Conservation (phyloP, 1,140 invertebrate genomes). For the Formica selysi region DNA sequence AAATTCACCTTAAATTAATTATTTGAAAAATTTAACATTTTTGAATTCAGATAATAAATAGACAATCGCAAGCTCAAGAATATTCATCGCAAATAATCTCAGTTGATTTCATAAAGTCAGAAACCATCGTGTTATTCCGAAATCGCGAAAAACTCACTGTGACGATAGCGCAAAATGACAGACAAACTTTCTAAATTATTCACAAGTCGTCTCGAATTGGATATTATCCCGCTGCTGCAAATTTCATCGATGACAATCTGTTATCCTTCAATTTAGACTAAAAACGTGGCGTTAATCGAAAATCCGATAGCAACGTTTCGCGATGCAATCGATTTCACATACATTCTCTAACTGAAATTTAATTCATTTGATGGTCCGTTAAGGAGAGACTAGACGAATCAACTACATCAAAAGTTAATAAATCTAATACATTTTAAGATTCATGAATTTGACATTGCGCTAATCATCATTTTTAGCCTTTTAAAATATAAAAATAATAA, state of each 20-base stretch:
- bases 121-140: neutral
- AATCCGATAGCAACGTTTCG: slow-evolving; percentile 39
- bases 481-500: too few relatives aligned
- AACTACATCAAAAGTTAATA: too few relatives aligned
- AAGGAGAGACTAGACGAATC: too few relatives aligned
- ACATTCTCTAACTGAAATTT: slow-evolving; percentile 29
- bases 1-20: neutral
- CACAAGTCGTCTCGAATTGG: slow-evolving; percentile 13
- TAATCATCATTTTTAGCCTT: too few relatives aligned
- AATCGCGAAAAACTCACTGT: slow-evolving; percentile 23
- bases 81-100: slow-evolving; percentile 9
- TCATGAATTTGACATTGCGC: too few relatives aligned
- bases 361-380: slow-evolving; percentile 7
- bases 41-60: neutral
- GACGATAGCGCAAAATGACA: slow-evolving; percentile 30
- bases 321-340: slow-evolving; percentile 14
- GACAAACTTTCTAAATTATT: slow-evolving; percentile 42
- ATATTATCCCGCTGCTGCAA: slow-evolving; percentile 15
- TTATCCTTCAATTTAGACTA: slow-evolving; percentile 37
- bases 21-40: slow-evolving; percentile 18
- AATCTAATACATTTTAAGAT: too few relatives aligned
- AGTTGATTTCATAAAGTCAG: slow-evolving; percentile 2
- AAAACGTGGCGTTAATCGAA: slow-evolving; percentile 45
- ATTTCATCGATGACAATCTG: slow-evolving; percentile 50
- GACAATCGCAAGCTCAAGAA: slow-evolving; percentile 6